Percentiles rank a stretch among this genome's conserved stretches.
Conservation (phyloP, 37 sponge, comb jelly and placozoan genomes). For the Axinella damicornis region DNA sequence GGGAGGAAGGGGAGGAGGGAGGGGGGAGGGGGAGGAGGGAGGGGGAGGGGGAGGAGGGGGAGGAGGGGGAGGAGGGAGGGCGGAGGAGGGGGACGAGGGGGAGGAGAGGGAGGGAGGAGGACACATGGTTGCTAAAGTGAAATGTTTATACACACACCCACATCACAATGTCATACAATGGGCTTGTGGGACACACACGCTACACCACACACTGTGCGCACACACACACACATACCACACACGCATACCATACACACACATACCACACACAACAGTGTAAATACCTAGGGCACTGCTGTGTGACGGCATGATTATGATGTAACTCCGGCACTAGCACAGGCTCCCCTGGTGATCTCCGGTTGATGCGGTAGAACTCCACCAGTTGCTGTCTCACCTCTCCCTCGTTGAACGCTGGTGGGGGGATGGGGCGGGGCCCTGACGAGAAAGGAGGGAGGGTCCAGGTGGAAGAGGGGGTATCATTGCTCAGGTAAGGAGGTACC, state of each 20-base stretch:
- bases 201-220: too few species aligned
- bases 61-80: not conserved
- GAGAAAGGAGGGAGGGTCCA: too few species aligned
- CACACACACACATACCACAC: too few species aligned
- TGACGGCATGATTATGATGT: slow-evolving; percentile 32
- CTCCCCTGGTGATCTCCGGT: slow-evolving; percentile 69
- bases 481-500: not conserved
- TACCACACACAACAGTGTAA: too few species aligned
- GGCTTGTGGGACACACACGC: too few species aligned
- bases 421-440: slow-evolving; percentile 50
- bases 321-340: slow-evolving; percentile 72
- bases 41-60: not conserved
- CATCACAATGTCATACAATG: too few species aligned
- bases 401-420: slow-evolving; percentile 66
- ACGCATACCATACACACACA: too few species aligned
- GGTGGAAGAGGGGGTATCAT: too few species aligned
- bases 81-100: too few species aligned
- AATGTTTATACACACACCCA: not conserved
- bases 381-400: slow-evolving; percentile 19
- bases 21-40: not conserved
- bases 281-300: slow-evolving; percentile 37
- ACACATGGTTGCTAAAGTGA: not conserved
- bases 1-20: not conserved
- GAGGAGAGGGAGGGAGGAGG: too few species aligned
- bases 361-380: slow-evolving; percentile 42